Evolutionary conservation across 2,113 vertebrate species (phyloP).

Genomic region (Menidia beryllina): DNA sequence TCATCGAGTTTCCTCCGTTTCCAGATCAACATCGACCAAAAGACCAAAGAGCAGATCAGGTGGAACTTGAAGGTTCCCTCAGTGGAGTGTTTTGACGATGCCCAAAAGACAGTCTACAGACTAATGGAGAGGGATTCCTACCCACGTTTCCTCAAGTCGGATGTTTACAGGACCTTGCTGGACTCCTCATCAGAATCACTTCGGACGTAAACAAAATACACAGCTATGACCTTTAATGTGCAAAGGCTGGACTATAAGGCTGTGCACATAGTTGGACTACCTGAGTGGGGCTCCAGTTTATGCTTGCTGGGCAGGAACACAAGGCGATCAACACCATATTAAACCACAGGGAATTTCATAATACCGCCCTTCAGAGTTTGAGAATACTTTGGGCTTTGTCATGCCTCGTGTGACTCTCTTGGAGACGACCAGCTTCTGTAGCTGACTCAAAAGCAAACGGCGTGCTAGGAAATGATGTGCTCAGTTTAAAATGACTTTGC

Average conservation of each 20-base stretch:
- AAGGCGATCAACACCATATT: background rate
- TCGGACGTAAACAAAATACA: conserved; percentile 55
- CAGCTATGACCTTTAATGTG: background rate
- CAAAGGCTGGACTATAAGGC: conserved; percentile 10
- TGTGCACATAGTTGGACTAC: conserved; percentile 11
- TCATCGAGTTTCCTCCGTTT: conserved; percentile 38
- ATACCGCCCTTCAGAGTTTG: background rate
- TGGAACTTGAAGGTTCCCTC: conserved; percentile 82
- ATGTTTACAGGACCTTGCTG: conserved; percentile 86
- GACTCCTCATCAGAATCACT: conserved; percentile 79
- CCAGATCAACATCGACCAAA: conserved; percentile 91
- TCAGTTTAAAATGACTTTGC: background rate
- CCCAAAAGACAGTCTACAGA: conserved; percentile 86
- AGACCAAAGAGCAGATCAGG: conserved; percentile 82
- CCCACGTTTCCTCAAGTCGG: conserved; percentile 88
- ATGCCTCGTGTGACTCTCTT: background rate
- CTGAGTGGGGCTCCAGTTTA: conserved; percentile 2
- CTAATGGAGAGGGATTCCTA: conserved; percentile 92
- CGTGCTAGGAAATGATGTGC: background rate
- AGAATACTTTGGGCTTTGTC: conserved; percentile 4
- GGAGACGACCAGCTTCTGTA: background rate
- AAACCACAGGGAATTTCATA: background rate
- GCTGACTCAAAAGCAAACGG: background rate
- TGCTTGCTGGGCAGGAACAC: conserved; percentile 8
- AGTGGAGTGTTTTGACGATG: conserved; percentile 84